Percentiles rank a stretch among this genome's conserved stretches.
Conservation (phyloP, 2,888 invertebrate species). For the Aphidius colemani region DNA sequence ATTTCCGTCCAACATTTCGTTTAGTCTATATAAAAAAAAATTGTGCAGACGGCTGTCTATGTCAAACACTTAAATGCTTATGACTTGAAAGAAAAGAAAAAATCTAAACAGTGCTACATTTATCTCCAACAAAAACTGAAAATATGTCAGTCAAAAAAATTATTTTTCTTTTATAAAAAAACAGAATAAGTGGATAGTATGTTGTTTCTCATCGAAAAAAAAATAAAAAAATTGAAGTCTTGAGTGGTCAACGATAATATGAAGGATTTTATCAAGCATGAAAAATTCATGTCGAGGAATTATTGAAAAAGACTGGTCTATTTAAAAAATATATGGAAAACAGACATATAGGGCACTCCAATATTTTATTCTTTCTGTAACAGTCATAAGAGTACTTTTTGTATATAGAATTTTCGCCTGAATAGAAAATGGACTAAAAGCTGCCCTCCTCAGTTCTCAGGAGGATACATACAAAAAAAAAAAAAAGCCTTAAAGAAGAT, state of each 20-base stretch:
- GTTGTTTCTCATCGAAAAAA: too few relatives aligned
- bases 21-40: too few relatives aligned
- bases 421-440: constrained; percentile 26
- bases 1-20: too few relatives aligned
- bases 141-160: neutral
- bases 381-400: constrained; percentile 19
- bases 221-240: constrained; percentile 1
- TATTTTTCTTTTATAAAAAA: neutral
- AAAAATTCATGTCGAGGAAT: too few relatives aligned
- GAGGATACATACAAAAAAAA: constrained; percentile 13
- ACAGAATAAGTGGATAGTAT: too few relatives aligned
- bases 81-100: too few relatives aligned
- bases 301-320: too few relatives aligned
- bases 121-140: neutral
- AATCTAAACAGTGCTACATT: neutral
- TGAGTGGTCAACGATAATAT: neutral
- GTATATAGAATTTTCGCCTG: constrained; percentile 20
- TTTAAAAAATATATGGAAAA: too few relatives aligned
- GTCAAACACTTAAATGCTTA: too few relatives aligned
- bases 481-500: neutral
- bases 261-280: too few relatives aligned
- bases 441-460: constrained; percentile 19
- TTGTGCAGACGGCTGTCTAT: too few relatives aligned
- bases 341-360: too few relatives aligned
- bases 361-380: constrained; percentile 3